Evolutionary conservation across 1,140 invertebrate genomes (phyloP).

Genomic region (Myzus persicae): DNA sequence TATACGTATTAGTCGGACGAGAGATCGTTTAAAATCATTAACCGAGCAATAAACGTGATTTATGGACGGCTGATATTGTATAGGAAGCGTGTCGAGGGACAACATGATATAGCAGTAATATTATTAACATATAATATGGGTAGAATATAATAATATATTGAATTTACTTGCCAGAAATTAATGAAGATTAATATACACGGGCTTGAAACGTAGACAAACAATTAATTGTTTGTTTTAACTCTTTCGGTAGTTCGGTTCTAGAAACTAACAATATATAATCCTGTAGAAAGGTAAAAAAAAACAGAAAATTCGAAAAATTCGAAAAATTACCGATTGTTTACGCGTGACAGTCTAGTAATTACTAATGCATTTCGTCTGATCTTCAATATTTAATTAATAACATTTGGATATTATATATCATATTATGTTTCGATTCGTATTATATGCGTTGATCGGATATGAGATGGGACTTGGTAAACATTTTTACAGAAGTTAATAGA

Average conservation of each 20-base stretch:
- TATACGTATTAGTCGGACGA: neutral
- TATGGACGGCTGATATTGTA: neutral
- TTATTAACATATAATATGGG: too few relatives aligned
- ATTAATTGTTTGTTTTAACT: neutral
- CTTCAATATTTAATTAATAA: neutral
- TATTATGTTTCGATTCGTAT: too few relatives aligned
- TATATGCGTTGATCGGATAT: too few relatives aligned
- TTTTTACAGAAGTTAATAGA: too few relatives aligned
- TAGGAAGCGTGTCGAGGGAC: neutral
- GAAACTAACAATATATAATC: neutral
- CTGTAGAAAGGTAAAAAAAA: neutral
- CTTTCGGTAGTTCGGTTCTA: neutral
- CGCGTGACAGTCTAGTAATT: neutral
- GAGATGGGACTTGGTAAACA: too few relatives aligned
- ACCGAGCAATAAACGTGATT: neutral
- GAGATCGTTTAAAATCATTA: neutral
- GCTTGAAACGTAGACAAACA: neutral
- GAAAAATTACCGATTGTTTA: neutral
- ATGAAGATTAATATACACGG: neutral
- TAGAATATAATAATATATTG: neutral
- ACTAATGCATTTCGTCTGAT: neutral
- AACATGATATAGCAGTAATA: neutral
- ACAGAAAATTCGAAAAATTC: too few relatives aligned
- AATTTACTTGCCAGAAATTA: neutral
- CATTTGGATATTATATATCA: too few relatives aligned